phyloP scores from a whole-genome alignment of 2,113 vertebrate species.

The Eclectus roratus region DNA sequence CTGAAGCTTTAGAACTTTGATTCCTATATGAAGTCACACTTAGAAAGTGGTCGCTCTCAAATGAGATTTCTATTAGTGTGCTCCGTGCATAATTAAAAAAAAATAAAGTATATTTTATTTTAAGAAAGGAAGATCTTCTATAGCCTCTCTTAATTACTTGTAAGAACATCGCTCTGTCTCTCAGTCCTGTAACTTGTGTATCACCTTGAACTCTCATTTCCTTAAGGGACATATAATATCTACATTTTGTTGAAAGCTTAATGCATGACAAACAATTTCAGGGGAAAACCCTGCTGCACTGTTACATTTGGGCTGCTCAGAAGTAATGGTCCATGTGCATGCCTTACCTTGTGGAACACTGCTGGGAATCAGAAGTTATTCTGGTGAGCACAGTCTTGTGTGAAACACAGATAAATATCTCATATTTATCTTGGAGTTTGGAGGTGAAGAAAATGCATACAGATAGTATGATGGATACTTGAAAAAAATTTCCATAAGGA shows the following conservation, averaged over 20 bases:
- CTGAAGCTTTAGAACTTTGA: neutral
- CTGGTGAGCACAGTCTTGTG: neutral
- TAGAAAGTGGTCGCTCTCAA: neutral
- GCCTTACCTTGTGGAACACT: neutral
- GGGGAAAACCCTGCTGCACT: neutral
- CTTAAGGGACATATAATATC: neutral
- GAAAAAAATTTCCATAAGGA: no score
- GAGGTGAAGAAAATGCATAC: neutral
- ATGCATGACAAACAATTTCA: neutral
- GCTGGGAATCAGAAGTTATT: neutral
- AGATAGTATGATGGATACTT: neutral
- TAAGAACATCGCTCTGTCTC: neutral
- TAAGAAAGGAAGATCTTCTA: neutral
- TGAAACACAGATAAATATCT: neutral
- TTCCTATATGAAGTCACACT: neutral
- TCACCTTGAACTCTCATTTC: slow-evolving; percentile 30
- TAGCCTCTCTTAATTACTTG: neutral
- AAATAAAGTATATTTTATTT: neutral
- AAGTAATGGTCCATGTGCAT: neutral
- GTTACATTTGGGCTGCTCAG: neutral
- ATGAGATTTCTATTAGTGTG: neutral
- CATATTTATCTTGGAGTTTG: neutral
- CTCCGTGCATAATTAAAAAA: neutral
- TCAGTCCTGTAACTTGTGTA: neutral
- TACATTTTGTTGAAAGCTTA: neutral